Conservation (phyloP, 2,888 invertebrate species). For the Platycheirus rosarum region DNA sequence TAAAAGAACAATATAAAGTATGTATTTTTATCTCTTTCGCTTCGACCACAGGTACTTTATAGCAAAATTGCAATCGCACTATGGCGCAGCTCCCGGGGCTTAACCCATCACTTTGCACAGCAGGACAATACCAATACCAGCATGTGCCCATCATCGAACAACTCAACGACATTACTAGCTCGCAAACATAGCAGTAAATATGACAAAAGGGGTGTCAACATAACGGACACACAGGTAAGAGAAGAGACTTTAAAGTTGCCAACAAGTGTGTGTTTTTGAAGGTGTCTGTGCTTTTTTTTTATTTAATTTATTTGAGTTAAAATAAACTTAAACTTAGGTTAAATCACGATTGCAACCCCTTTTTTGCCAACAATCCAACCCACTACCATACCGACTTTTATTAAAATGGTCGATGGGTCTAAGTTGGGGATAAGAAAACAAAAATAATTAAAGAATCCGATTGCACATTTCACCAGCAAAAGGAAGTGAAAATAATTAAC, state of each 20-base stretch:
- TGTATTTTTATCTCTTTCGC: neutral
- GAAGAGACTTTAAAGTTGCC: conserved; percentile 27
- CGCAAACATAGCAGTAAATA: conserved; percentile 83
- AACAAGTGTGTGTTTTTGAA: neutral
- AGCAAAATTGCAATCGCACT: conserved; percentile 92
- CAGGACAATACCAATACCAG: conserved; percentile 79
- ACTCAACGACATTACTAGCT: conserved; percentile 79
- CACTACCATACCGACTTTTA: neutral
- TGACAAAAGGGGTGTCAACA: conserved; percentile 82
- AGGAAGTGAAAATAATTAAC: too few relatives aligned
- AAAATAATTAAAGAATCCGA: conserved; percentile 24
- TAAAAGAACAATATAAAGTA: neutral
- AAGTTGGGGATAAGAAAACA: neutral
- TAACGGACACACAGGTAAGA: conserved; percentile 82
- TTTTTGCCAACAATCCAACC: neutral
- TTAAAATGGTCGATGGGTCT: neutral
- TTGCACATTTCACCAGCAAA: conserved; percentile 39
- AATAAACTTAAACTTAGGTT: conserved; percentile 7
- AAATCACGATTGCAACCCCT: neutral
- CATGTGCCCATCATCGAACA: conserved; percentile 77
- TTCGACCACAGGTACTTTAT: conserved; percentile 87
- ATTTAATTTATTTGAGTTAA: conserved; percentile 31
- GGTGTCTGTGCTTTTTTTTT: neutral
- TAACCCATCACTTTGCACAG: conserved; percentile 84
- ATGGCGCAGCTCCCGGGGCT: conserved; percentile 89